Conservation (phyloP, 1,140 invertebrate genomes). For the Neuroterus valhalla region DNA sequence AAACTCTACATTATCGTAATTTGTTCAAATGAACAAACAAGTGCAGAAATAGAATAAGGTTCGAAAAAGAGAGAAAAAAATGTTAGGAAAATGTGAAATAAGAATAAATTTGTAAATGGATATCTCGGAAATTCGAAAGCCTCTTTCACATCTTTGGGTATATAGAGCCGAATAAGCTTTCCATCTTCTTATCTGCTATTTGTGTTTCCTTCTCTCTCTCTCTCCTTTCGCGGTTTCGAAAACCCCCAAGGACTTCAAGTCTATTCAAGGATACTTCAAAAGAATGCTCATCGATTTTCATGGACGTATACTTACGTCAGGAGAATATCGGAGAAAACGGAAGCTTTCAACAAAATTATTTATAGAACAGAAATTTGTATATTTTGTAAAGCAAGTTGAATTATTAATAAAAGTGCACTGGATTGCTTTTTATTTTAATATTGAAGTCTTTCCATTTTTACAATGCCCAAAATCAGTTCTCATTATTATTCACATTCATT, state of each 20-base stretch:
- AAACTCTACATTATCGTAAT: too few species aligned
- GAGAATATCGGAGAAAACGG: background rate
- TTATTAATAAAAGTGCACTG: too few species aligned
- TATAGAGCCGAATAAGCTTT: conserved; percentile 34
- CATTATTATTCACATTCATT: too few species aligned
- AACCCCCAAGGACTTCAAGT: background rate
- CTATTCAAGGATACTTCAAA: background rate
- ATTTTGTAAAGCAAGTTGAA: too few species aligned
- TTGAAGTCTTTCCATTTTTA: too few species aligned
- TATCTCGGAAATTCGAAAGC: conserved; percentile 48
- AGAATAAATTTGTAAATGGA: conserved; percentile 22
- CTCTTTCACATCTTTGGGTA: conserved; percentile 45
- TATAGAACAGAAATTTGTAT: too few species aligned
- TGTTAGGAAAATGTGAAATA: too few species aligned
- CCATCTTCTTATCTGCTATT: conserved; percentile 31
- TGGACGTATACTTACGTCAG: background rate
- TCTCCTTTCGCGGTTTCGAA: background rate
- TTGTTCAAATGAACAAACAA: too few species aligned
- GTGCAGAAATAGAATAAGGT: too few species aligned
- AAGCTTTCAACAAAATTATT: background rate
- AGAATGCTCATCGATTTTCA: conserved; percentile 6
- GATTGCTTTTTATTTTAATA: too few species aligned
- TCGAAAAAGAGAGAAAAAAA: too few species aligned
- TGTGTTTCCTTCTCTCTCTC: conserved; percentile 4
- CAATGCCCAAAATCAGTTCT: too few species aligned